Conservation (phyloP, 2,113 vertebrate species). For the Bagarius yarrelli region DNA sequence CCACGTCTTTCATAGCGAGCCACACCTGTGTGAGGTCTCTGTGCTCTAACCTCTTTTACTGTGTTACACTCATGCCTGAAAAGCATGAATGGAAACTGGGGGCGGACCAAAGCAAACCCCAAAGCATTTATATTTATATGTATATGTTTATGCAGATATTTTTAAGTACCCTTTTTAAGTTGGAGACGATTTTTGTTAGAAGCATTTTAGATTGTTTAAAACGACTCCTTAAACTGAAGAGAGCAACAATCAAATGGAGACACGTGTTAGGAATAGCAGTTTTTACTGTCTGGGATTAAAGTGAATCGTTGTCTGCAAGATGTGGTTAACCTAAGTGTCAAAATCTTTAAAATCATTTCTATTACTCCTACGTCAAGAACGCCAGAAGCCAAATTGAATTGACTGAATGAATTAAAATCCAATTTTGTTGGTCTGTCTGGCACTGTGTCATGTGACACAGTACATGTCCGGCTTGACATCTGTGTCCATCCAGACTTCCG, state of each 20-base stretch:
- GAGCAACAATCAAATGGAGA: background rate
- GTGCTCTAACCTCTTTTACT: constrained; percentile 13
- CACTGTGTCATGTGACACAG: constrained; percentile 29
- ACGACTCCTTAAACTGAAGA: background rate
- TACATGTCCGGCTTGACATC: constrained; percentile 40
- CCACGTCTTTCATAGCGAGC: constrained; percentile 28
- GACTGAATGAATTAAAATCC: constrained; percentile 50
- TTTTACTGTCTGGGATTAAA: constrained; percentile 15
- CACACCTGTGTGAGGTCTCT: constrained; percentile 35
- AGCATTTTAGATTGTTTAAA: background rate
- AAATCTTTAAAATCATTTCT: constrained; percentile 39
- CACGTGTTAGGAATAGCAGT: background rate
- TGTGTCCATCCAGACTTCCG: constrained; percentile 2
- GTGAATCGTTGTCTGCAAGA: background rate
- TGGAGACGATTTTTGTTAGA: background rate
- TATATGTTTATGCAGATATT: background rate
- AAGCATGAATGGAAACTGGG: constrained; percentile 1
- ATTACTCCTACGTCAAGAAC: constrained; percentile 21
- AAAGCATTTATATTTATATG: background rate
- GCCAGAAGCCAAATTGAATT: constrained; percentile 45
- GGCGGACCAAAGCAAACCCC: constrained; percentile 1
- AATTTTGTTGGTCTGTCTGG: constrained; percentile 47
- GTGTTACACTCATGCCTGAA: constrained; percentile 19
- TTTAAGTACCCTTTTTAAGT: background rate
- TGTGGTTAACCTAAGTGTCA: constrained; percentile 5